Conservation (phyloP, 2,797 vertebrate genomes). For the Choloepus didactylus region DNA sequence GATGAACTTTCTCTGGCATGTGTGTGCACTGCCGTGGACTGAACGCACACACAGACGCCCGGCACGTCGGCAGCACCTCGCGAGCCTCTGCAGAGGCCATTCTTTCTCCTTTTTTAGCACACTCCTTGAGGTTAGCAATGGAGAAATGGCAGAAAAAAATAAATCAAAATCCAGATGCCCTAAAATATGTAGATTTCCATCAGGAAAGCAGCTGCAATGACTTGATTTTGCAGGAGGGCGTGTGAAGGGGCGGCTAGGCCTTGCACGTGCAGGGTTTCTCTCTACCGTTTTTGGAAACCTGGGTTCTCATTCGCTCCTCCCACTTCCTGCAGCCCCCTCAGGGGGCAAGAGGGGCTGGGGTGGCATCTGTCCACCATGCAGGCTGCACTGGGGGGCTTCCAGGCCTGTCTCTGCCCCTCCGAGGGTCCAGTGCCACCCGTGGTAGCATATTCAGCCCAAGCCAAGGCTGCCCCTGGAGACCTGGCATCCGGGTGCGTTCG, state of each 20-base stretch:
- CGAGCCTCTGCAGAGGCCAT: neutral
- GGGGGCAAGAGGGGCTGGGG: neutral
- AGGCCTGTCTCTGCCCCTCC: neutral
- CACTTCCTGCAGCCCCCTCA: neutral
- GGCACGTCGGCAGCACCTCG: rapidly evolving
- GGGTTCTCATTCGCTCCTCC: neutral
- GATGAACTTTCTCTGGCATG: neutral
- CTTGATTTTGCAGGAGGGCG: neutral
- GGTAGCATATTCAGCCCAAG: rapidly evolving
- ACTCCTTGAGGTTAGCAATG: neutral
- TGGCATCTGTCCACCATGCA: neutral
- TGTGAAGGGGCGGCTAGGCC: rapidly evolving
- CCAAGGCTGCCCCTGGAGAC: rapidly evolving
- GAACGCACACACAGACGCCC: neutral
- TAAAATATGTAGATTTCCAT: neutral
- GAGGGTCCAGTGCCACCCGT: neutral
- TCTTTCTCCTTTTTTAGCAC: neutral
- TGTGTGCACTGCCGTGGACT: neutral
- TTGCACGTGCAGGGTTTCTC: neutral
- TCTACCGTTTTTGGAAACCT: neutral
- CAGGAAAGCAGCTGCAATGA: neutral
- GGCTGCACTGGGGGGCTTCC: neutral
- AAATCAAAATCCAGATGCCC: neutral
- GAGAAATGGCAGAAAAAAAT: slow-evolving; percentile 23
- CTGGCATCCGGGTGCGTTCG: rapidly evolving